phyloP scores from a whole-genome alignment of 2,888 invertebrate genomes.

The Acheta domesticus region DNA sequence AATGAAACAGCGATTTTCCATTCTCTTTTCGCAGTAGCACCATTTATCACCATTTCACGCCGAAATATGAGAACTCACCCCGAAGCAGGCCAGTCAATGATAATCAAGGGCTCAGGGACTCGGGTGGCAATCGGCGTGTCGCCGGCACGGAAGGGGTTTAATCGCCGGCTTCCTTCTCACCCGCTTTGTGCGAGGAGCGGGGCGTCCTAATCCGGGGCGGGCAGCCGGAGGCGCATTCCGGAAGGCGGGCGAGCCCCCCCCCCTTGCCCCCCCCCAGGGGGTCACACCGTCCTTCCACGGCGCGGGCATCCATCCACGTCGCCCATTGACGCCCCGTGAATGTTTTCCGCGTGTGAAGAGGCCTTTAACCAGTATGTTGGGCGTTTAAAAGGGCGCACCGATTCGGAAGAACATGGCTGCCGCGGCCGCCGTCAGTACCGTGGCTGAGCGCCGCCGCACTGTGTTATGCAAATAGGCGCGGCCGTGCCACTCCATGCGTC shows the following conservation, averaged over 20 bases:
- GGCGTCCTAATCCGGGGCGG: too few relatives aligned
- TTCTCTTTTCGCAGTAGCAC: too few relatives aligned
- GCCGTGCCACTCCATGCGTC: neutral
- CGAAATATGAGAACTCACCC: too few relatives aligned
- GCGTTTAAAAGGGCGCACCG: conserved; percentile 8
- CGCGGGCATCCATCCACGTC: neutral
- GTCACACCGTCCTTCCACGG: neutral
- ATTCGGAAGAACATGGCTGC: conserved; percentile 4
- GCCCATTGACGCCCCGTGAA: conserved; percentile 18
- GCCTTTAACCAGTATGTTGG: conserved; percentile 18
- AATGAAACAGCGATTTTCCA: too few relatives aligned
- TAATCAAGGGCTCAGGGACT: too few relatives aligned
- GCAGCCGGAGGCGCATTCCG: neutral
- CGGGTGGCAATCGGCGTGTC: neutral
- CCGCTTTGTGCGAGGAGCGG: too few relatives aligned
- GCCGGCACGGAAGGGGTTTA: neutral
- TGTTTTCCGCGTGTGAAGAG: neutral
- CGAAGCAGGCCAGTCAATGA: too few relatives aligned
- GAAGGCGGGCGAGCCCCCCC: neutral
- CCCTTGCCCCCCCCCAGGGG: too few relatives aligned
- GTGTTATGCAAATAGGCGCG: conserved; percentile 9
- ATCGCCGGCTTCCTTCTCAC: neutral
- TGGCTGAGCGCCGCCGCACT: neutral
- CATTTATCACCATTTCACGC: too few relatives aligned
- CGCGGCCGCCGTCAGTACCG: neutral